Conservation (phyloP, 2,113 vertebrate genomes). For the Daphoenositta chrysoptera region DNA sequence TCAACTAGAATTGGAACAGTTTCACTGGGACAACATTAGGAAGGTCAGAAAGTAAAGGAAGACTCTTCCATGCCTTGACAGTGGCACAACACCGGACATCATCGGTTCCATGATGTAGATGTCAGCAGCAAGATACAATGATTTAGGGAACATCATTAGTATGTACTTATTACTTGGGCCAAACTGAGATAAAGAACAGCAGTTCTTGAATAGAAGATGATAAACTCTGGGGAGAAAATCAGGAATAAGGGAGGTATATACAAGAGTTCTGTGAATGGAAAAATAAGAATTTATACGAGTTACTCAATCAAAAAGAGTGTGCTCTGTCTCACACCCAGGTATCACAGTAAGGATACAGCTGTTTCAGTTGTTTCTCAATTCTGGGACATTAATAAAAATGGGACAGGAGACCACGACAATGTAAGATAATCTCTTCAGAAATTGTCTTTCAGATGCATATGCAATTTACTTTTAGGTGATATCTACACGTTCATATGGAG, state of each 20-base stretch:
- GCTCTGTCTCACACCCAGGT: background rate
- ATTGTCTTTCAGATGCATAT: background rate
- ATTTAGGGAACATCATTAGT: background rate
- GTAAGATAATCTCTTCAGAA: background rate
- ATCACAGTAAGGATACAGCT: background rate
- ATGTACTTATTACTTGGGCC: background rate
- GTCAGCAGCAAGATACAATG: background rate
- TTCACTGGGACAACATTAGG: background rate
- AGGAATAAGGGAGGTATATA: background rate
- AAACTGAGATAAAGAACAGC: background rate
- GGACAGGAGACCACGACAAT: background rate
- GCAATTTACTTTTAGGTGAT: background rate
- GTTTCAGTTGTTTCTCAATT: background rate
- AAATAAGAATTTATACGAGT: background rate
- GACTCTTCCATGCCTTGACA: background rate
- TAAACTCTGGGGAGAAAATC: background rate
- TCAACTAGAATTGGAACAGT: background rate
- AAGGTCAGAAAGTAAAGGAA: background rate
- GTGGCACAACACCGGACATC: background rate
- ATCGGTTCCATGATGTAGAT: background rate
- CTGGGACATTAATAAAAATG: background rate
- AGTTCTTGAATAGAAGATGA: background rate
- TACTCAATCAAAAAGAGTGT: fast-evolving
- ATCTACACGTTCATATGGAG: background rate
- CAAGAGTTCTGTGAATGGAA: background rate